Base-by-base conservation (phyloP, 2,113 vertebrate species). In the Columba livia region DNA sequence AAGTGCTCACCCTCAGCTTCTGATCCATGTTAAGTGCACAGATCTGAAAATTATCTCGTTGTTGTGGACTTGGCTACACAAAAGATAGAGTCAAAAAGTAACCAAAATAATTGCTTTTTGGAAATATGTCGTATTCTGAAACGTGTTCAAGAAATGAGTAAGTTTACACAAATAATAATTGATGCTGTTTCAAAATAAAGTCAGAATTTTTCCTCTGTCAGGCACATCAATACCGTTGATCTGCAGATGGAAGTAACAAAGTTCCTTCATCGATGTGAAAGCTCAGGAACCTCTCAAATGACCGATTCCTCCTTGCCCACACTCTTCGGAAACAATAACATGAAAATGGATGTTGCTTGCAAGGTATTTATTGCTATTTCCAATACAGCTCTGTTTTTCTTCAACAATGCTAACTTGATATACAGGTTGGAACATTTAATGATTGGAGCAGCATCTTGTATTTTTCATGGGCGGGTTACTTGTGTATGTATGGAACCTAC, bases 191-290 rank as follows among this genome's bases (percentile, higher is more conserved):
- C 8, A 89, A 88, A 92, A 53, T 78, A 42, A 94, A 89, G 24
- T 62, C 11, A 70, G 31, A 61, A 1, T 56, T 70, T 92, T 88
- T 70, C n/a, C 73, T 26, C 74, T 83, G 0, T 29, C 29, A 99
- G 99, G 89, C 99, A 99, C 95, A 99, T 99, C 95, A 99, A 98
- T 96, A 99, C 99, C 4, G 98, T 99, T 56, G 99, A 99, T 97
- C 98, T 99, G 67, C 99, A 99, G 95, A 98, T 99, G 98, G 99
- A 99, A 96, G 99, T 99, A 89, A 99, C 99, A 23, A 98, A 99
- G 62, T 99, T 99, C 95, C 97, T 99, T 61, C 98, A 99, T 85
- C 98, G 98, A 34, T 99, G 99, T 65, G 99, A 99, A 95, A 98
- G 96, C 44, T 97, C 98, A 12, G 96, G 98, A 50, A 92, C 97